These are phyloP conservation scores for Gastrophryne carolinensis DNA, from an alignment of 2,797 vertebrate genomes.

Conservation along the genomic window DNA sequence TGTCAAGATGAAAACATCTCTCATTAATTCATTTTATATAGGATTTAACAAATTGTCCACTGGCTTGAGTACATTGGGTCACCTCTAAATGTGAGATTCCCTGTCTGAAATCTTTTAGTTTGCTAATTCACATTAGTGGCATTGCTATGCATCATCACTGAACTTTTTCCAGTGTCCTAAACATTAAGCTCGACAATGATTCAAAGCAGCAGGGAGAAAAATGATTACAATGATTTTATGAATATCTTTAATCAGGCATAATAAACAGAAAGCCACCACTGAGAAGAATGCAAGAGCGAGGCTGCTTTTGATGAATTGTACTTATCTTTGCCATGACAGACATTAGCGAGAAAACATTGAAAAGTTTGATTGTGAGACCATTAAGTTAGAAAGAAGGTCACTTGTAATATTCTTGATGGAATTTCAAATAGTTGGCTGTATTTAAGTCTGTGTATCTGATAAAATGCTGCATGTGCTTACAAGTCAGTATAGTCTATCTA, in stretches of 20 bases:
- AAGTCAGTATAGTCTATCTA: too few relatives aligned
- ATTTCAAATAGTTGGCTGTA: background rate
- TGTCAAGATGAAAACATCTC: too few relatives aligned
- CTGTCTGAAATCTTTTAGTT: constrained; percentile 25
- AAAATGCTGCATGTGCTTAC: too few relatives aligned
- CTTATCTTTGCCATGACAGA: constrained; percentile 47
- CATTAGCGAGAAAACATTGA: constrained; percentile 9
- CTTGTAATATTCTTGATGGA: background rate
- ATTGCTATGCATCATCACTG: constrained; percentile 49
- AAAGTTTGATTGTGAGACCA: constrained; percentile 14
- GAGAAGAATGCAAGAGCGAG: constrained; percentile 3
- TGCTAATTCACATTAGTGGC: constrained; percentile 24
- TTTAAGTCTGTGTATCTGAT: too few relatives aligned
- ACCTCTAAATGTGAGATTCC: constrained; percentile 2
- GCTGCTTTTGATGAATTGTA: constrained; percentile 44
- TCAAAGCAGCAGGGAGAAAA: constrained; percentile 41
- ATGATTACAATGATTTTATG: constrained; percentile 51
- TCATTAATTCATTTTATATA: too few relatives aligned
- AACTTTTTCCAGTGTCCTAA: constrained; percentile 42
- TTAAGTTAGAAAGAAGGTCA: constrained; percentile 10
- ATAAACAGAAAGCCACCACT: constrained; percentile 26
- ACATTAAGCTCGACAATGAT: constrained; percentile 36
- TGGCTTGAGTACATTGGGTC: constrained; percentile 25
- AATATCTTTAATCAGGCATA: constrained; percentile 48
- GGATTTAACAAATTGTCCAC: background rate